Base-by-base conservation (phyloP, 2,888 invertebrate species). In the Rhingia campestris region DNA sequence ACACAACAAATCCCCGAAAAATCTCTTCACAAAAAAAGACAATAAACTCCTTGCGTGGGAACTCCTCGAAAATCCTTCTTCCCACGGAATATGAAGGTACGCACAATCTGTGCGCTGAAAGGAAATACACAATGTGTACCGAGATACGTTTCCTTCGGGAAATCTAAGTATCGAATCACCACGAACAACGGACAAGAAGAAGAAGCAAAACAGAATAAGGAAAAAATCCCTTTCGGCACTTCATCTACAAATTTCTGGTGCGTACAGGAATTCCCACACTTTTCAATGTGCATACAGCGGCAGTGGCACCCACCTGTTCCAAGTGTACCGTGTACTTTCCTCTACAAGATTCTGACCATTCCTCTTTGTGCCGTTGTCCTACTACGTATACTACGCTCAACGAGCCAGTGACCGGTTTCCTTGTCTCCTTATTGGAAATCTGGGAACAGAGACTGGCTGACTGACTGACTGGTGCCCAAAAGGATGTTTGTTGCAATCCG, bases 51-150 rank as follows among this genome's bases (percentile, higher is more conserved):
- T 87, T 88, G 88, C 88, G 88, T 89, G 89, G 88, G 89, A 89
- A 89, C 87, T 86, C 70, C 75, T 69, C 82, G 72, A 87, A 88
- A 88, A 88, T 88, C 88, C 88, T 88, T 88, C 84, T 88, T 89
- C 88, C 88, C 89, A 88, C 88, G 88, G 86, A 77, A 81, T 58
- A 45, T n/a, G 22, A 22, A 22, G 22, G 22, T 32, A 75, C 74
- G 69, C 84, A 86, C 87, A 87, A 86, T 86, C 87, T 87, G 87
- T 63, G 54, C 73, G 49, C 74, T 22, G 22, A 79, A 86, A 86
- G 66, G 69, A 66, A 69, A 77, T 49, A 77, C 54, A 56, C 64
- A 43, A 30, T 39, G 49, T 58, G 47, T 41, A 81, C 75, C 64
- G 49, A 56, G 70, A 51, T 81, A 76, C 41, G 70, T 85, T 81